Evolutionary conservation across 2,888 invertebrate genomes (phyloP).

Genomic region (Zaprionus obscuricornis): DNA sequence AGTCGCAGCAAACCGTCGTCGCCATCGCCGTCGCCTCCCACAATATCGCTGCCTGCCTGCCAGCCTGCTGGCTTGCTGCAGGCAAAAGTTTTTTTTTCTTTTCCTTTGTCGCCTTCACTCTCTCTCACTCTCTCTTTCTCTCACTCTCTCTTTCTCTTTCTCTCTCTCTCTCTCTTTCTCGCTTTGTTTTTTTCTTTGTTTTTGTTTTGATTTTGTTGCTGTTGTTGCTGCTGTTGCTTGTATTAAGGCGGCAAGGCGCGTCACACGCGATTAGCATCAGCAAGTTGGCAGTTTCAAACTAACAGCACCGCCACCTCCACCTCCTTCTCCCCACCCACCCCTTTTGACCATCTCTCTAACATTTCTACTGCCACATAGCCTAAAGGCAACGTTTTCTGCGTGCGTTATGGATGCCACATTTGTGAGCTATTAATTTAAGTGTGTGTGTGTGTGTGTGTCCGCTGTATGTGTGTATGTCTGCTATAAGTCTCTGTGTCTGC

Average conservation of each 20-base stretch:
- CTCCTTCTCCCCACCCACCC: background rate
- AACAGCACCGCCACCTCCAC: too few species aligned
- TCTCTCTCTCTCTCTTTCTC: too few species aligned
- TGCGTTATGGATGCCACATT: conserved; percentile 66
- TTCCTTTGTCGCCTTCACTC: too few species aligned
- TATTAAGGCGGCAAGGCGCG: conserved; percentile 19
- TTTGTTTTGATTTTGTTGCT: too few species aligned
- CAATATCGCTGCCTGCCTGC: conserved; percentile 3
- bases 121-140: too few species aligned
- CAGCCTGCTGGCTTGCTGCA: too few species aligned
- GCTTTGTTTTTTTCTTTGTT: too few species aligned
- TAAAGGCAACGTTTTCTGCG: conserved; percentile 23
- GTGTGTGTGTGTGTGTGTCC: conserved; percentile 33
- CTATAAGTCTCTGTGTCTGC: conserved; percentile 14
- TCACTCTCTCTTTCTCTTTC: too few species aligned
- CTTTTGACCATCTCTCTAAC: background rate
- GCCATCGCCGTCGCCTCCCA: background rate
- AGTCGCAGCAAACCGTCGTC: conserved; percentile 19
- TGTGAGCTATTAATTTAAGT: conserved; percentile 68
- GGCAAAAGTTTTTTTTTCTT: conserved; percentile 19
- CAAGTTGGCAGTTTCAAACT: conserved; percentile 43
- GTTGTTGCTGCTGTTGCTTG: conserved; percentile 32
- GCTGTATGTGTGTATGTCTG: conserved; percentile 17
- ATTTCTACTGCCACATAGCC: too few species aligned
- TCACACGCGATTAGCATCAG: conserved; percentile 64